Evolutionary conservation across 2,797 vertebrate genomes (phyloP).

Genomic region (Danio jaintianensis): DNA sequence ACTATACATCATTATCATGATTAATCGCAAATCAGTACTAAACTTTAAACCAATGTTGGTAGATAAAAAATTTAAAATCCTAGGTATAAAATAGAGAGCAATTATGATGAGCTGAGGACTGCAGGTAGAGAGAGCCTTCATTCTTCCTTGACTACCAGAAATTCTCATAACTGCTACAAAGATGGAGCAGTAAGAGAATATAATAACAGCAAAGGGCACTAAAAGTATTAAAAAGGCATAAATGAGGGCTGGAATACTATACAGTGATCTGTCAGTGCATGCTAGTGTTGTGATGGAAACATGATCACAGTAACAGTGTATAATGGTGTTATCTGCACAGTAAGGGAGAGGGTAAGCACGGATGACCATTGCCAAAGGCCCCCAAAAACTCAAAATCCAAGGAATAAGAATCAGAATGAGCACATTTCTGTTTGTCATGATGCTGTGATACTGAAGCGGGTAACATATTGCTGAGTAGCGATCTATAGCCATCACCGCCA

Average conservation of each 20-base stretch:
- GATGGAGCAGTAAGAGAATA: slow-evolving; percentile 75
- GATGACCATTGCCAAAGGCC: slow-evolving; percentile 39
- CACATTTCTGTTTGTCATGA: slow-evolving; percentile 54
- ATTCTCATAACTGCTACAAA: slow-evolving; percentile 71
- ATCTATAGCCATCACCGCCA: slow-evolving; percentile 65
- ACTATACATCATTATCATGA: slow-evolving; percentile 72
- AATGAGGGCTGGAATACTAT: slow-evolving; percentile 70
- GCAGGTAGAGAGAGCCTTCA: slow-evolving; percentile 79
- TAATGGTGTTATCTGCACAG: slow-evolving; percentile 75
- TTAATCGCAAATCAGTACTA: slow-evolving; percentile 65
- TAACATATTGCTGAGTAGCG: slow-evolving; percentile 53
- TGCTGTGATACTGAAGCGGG: slow-evolving; percentile 46
- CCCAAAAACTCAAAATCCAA: slow-evolving; percentile 45
- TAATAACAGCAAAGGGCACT: slow-evolving; percentile 70
- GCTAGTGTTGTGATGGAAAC: slow-evolving; percentile 75
- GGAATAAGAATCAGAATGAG: slow-evolving; percentile 27
- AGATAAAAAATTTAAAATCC: slow-evolving; percentile 71
- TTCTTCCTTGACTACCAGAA: slow-evolving; percentile 62
- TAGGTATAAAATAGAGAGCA: slow-evolving; percentile 73
- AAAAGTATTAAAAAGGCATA: slow-evolving; percentile 69
- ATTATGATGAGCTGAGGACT: slow-evolving; percentile 79
- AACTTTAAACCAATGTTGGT: slow-evolving; percentile 63
- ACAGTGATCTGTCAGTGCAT: slow-evolving; percentile 73
- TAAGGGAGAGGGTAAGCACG: slow-evolving; percentile 73
- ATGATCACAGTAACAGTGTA: slow-evolving; percentile 81